Evolutionary conservation across 2,113 vertebrate species (phyloP), one percentile per base, ranked within the genome.

Genomic region (Myiozetetes cayanensis): DNA sequence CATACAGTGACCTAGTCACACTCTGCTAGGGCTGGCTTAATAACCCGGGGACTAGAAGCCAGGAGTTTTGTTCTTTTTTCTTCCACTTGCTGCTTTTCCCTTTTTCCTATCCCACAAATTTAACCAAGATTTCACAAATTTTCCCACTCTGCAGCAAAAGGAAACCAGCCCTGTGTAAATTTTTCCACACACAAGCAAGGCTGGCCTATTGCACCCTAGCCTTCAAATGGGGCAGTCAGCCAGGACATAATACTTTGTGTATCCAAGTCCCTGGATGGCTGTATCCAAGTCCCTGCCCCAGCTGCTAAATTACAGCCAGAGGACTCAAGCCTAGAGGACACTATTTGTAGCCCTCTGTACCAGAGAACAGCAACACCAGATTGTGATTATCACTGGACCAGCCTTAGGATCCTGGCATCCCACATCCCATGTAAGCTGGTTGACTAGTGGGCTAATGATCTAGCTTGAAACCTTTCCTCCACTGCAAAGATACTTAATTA

Each of bases 81-180:
- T 94, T 96, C 93, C 93, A 88, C 73, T 96, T 93, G 76, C 76
- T 85, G 79, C 52, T 28, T 93, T 94, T 95, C 66, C 21, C 4
- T 90, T 93, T 97, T 96, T 94, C 83, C 93, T 93, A 50, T 68
- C 65, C 61, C 65, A 93, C 72, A 92, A 86, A 90, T 50, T 62
- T 83, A 82, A 93, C 59, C n/a, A 49, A 91, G 91, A 80, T 95
- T 93, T 94, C 93, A 94, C 68, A 93, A 75, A 85, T 74, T 95
- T 96, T 97, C 95, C 95, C 84, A 71, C 33, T 92, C 68, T 78
- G 73, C 70, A 93, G 89, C 39, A 67, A 90, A 94, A 96, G 91
- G 94, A 96, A 93, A 95, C 52, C 33, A 93, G 24, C 9, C 23
- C 65, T 56, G 33, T 81, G 76, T 93, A 88, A 93, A 53, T 75